These are phyloP conservation scores for Neostethus bicornis DNA, from an alignment of 2,797 vertebrate species.

Conservation along the genomic window DNA sequence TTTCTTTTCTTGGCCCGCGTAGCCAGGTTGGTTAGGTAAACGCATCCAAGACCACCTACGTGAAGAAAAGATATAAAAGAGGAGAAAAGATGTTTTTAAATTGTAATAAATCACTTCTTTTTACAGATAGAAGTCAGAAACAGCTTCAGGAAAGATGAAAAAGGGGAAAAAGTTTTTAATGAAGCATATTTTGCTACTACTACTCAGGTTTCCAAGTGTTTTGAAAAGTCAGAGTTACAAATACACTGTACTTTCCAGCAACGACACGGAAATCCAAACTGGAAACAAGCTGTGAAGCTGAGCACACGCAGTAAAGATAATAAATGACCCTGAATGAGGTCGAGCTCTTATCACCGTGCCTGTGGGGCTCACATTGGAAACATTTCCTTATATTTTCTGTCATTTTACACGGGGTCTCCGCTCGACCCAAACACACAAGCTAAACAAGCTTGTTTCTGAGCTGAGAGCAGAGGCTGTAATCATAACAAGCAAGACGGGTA, in stretches of 20 bases:
- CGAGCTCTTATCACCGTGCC: slow-evolving; percentile 47
- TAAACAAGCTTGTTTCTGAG: slow-evolving; percentile 48
- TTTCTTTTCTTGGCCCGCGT: slow-evolving; percentile 21
- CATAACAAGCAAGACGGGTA: slow-evolving; percentile 61
- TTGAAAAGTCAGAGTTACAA: slow-evolving; percentile 32
- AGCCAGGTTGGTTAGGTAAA: slow-evolving; percentile 23
- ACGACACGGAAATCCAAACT: slow-evolving; percentile 20
- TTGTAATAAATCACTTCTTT: slow-evolving; percentile 48
- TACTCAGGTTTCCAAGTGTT: not conserved
- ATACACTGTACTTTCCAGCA: slow-evolving; percentile 45
- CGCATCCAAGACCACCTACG: slow-evolving; percentile 37
- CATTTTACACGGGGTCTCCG: slow-evolving; percentile 38
- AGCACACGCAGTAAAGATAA: slow-evolving; percentile 48
- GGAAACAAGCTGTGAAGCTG: slow-evolving; percentile 22
- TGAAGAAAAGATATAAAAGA: slow-evolving; percentile 23
- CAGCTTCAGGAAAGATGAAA: slow-evolving; percentile 23
- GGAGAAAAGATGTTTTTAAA: slow-evolving; percentile 55
- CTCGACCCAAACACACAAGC: slow-evolving; percentile 26
- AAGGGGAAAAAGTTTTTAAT: slow-evolving; percentile 17
- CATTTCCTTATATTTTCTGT: slow-evolving; percentile 54
- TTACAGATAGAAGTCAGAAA: slow-evolving; percentile 23
- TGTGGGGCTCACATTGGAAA: slow-evolving; percentile 44
- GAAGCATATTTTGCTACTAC: slow-evolving; percentile 3
- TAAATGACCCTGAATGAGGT: slow-evolving; percentile 39
- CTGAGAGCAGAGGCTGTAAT: slow-evolving; percentile 31